Evolutionary conservation across 2,797 vertebrate genomes (phyloP).

Genomic region (Mormyrus proboscirostris): DNA sequence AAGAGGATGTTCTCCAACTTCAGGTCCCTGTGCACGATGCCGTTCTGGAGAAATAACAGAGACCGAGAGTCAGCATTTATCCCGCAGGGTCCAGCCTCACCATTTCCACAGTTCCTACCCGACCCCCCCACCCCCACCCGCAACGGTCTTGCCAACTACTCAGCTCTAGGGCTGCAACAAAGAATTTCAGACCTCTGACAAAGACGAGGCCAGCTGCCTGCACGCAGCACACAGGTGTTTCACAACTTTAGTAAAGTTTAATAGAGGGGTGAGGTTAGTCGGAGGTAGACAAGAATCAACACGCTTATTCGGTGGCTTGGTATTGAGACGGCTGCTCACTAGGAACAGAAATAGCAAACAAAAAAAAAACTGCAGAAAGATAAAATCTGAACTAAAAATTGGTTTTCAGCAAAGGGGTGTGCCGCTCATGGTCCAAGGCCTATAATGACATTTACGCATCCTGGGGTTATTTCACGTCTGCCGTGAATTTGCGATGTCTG

Average conservation of each 20-base stretch:
- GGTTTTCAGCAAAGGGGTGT: not conserved
- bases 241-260: not conserved
- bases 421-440: not conserved
- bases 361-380: not conserved
- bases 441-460: not conserved
- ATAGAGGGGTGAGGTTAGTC: not conserved
- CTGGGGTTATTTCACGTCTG: not conserved
- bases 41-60: conserved; percentile 64
- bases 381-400: not conserved
- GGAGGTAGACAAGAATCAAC: not conserved
- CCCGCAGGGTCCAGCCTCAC: not conserved
- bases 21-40: conserved; percentile 90
- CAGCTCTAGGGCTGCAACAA: not conserved
- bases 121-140: not conserved
- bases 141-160: not conserved
- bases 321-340: not conserved
- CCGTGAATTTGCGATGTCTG: not conserved
- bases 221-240: not conserved
- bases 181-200: not conserved
- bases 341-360: not conserved
- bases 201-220: not conserved
- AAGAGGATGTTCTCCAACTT: conserved; percentile 97
- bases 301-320: not conserved
- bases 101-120: not conserved
- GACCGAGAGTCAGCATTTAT: not conserved